Base-by-base conservation (phyloP, 2,888 invertebrate species). In the Ctena decussata region DNA sequence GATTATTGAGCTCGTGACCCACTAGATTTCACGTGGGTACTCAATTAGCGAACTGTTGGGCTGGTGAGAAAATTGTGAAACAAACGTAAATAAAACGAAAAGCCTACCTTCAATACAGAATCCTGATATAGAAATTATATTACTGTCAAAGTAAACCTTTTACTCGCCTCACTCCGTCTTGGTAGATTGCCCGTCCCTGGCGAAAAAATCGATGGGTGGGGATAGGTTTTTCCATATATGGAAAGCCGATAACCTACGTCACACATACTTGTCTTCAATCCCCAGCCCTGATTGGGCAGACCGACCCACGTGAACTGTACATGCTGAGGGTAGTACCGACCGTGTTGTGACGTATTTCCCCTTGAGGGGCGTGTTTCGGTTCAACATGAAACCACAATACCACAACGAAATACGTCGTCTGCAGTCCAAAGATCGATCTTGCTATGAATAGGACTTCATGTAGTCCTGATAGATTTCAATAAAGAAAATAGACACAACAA, bases 291-390 rank as follows among this genome's bases (percentile, higher is more conserved):
- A 92, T 93, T 92, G 93, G 92, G 90, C 86, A 89, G 90, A 88
- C 90, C 88, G 89, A 86, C 92, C 93, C 93, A 93, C 93, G 93
- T 93, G 93, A 87, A 91, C 88, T 81, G 78, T 86, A 88, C 86
- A 89, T 87, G 88, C 90, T 83, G 91, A 90, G 93, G 92, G 93
- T 92, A 91, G 91, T 87, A 84, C 90, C 90, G 84, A 89, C 86
- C 82, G 84, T 77, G 77, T 60, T 75, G 80, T 91, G 91, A 92
- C 92, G 91, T 91, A 88, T 84, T 86, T 84, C 86, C 89, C 90
- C 90, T 30, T 30, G 27, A 65, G 65, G 30, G 65, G 65, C 30
- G 65, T 30, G 65, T 65, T 65, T 30, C 27, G 24, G 65, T 65
- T 65, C 35, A 35, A 27, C 53, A 53, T 24, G 24, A 60, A 85